Conservation (phyloP, 37 sponge, comb jelly and placozoan species). For the Hexactinellida sp. region DNA sequence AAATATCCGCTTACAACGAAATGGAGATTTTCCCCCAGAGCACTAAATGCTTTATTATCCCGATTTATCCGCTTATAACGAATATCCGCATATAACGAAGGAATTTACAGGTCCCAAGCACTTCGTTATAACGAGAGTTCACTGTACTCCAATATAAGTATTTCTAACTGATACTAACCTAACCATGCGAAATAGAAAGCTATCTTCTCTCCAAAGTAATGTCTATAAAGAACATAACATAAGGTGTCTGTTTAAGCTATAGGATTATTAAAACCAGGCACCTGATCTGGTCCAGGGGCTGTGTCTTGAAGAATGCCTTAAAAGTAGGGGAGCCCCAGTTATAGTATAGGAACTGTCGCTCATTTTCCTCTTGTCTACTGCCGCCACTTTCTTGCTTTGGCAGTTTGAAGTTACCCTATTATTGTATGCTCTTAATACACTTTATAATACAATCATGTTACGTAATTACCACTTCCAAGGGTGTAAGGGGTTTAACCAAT, state of each 20-base stretch:
- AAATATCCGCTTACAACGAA: too few species aligned
- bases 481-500: too few species aligned
- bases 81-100: too few species aligned
- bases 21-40: too few species aligned
- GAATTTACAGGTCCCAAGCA: too few species aligned
- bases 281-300: slow-evolving; percentile 37
- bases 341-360: slow-evolving; percentile 49
- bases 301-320: slow-evolving; percentile 25
- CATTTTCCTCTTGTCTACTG: background rate
- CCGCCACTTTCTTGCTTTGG: background rate
- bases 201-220: slow-evolving; percentile 53
- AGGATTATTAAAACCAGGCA: too few species aligned
- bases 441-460: background rate
- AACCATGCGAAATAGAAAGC: slow-evolving; percentile 26
- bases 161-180: background rate
- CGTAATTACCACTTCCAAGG: too few species aligned
- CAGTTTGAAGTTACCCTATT: slow-evolving; percentile 3
- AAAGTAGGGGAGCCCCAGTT: slow-evolving; percentile 31
- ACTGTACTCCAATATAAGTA: background rate
- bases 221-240: slow-evolving; percentile 12
- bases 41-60: too few species aligned
- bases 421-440: background rate
- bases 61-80: too few species aligned
- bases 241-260: too few species aligned
- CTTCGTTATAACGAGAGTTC: too few species aligned